These are phyloP conservation scores for Sus cebifrons DNA, from an alignment of 2,797 vertebrate species.

Conservation along the genomic window DNA sequence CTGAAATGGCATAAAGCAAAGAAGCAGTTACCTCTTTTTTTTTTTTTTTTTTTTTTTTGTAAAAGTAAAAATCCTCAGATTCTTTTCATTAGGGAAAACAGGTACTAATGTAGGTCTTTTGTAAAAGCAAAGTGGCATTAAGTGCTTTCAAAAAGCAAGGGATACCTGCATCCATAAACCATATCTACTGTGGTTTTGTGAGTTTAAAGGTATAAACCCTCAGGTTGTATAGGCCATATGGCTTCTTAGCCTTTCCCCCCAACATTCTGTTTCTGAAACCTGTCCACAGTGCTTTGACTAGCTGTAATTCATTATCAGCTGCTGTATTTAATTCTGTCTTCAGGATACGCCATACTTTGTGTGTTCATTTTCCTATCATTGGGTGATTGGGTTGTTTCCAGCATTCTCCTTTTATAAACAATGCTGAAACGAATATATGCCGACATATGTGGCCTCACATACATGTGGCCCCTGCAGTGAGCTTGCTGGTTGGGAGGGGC, in stretches of 20 bases:
- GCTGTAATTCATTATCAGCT: not conserved
- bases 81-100: not conserved
- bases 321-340: not conserved
- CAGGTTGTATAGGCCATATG: not conserved
- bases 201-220: not conserved
- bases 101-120: not conserved
- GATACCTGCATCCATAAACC: not conserved
- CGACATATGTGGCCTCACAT: not conserved
- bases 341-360: not conserved
- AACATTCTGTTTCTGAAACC: constrained; percentile 9
- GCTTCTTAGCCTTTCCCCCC: not conserved
- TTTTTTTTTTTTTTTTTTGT: not conserved
- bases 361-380: constrained; percentile 14
- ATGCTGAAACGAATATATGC: not conserved
- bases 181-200: not conserved
- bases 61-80: not conserved
- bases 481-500: not conserved
- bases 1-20: not conserved
- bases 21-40: not conserved
- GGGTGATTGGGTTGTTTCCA: not conserved
- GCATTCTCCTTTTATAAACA: not conserved
- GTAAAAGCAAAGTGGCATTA: accelerated
- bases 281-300: not conserved
- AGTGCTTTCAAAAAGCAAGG: not conserved
- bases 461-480: not conserved